Base-by-base conservation (phyloP, 2,113 vertebrate genomes). In the Grallaria varia region DNA sequence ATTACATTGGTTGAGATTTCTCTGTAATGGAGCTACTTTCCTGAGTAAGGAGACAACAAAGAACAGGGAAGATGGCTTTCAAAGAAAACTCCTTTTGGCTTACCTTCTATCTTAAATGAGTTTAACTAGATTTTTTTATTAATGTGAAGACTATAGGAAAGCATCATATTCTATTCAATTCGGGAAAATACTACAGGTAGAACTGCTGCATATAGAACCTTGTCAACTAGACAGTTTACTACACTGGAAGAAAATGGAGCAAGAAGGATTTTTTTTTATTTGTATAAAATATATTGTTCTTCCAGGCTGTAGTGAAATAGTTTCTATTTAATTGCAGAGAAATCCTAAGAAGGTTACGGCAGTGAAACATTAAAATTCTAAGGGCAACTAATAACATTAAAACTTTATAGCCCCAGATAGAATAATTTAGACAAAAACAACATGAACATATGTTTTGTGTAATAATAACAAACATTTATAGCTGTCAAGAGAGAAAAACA, bases 391-490 rank as follows among this genome's bases (percentile, higher is more conserved):
- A 98, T 98, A 98, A 98, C 98, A 98, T 98, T 98, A 98, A 98
- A 98, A 99, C 98, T 98, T 99, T 98, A 99, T 98, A 98, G 98
- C 98, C 98, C 98, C 97, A 98, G 98, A 98, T 98, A 98, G 98
- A 98, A 98, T 98, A 98, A 98, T 98, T 98, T 98, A 98, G 97
- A 97, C 97, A 98, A 98, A 98, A 98, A 98, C 98, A 98, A 98
- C 98, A 98, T 96, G 98, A 98, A 98, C 99, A 99, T 99, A 99
- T 99, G 99, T 98, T 98, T 98, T 98, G 97, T 98, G 98, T 98
- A 99, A 98, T 99, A 99, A 99, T 98, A 99, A 98, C 98, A 99
- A 99, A 98, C 97, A 98, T 98, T 99, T 99, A 99, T 99, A 98
- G 98, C 98, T 98, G 98, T 98, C 98, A 98, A 97, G 98, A 99